Evolutionary conservation across 2,797 vertebrate genomes (phyloP).

Genomic region (Oreonectes daqikongensis): DNA sequence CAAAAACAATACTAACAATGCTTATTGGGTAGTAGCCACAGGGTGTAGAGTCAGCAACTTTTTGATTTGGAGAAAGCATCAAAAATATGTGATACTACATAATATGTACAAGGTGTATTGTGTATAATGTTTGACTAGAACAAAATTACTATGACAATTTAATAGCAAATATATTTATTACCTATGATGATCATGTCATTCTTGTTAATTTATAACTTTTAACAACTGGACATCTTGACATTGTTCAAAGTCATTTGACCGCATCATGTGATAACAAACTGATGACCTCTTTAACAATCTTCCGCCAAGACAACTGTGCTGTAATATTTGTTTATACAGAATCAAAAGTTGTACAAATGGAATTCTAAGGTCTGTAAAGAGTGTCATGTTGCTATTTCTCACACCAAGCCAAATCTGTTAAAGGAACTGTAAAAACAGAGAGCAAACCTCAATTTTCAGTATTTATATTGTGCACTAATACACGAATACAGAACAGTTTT

Average conservation of each 20-base stretch:
- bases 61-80: too few relatives aligned
- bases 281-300: slow-evolving; percentile 19
- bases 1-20: background rate
- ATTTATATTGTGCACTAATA: background rate
- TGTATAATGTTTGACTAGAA: background rate
- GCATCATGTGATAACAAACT: slow-evolving; percentile 27
- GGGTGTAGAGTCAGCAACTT: too few relatives aligned
- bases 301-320: background rate
- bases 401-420: background rate
- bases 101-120: too few relatives aligned
- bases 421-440: background rate
- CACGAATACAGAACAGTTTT: background rate
- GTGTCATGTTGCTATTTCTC: background rate
- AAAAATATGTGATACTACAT: too few relatives aligned
- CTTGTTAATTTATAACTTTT: slow-evolving; percentile 23
- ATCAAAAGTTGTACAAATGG: background rate
- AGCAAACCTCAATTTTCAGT: too few relatives aligned
- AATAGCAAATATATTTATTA: background rate
- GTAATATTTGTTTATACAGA: background rate
- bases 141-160: background rate
- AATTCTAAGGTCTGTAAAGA: background rate
- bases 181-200: background rate
- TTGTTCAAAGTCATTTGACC: slow-evolving; percentile 31
- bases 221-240: slow-evolving; percentile 15
- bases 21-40: background rate